phyloP scores from a whole-genome alignment of 2,797 vertebrate genomes.

The Limnodromus scolopaceus region DNA sequence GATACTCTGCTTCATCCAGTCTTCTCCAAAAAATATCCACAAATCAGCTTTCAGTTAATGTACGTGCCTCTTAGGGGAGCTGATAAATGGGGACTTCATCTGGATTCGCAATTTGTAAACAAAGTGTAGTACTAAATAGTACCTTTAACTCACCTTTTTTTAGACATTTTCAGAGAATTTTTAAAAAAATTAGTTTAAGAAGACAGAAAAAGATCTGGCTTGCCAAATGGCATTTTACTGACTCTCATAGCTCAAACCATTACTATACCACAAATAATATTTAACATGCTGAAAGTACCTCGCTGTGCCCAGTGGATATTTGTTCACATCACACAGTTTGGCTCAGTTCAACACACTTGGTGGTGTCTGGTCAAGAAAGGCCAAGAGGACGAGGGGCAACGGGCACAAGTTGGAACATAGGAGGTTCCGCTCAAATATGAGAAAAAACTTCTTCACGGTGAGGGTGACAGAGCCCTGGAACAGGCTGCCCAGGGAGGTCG shows the following conservation, averaged over 20 bases:
- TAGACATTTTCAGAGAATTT: not conserved
- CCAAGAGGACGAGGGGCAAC: too few relatives aligned
- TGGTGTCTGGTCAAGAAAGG: conserved; percentile 12
- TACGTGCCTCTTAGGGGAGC: not conserved
- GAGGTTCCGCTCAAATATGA: too few relatives aligned
- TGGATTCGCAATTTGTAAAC: conserved; percentile 27
- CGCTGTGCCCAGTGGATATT: not conserved
- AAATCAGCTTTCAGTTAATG: conserved; percentile 43
- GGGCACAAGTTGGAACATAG: too few relatives aligned
- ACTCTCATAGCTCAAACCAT: not conserved
- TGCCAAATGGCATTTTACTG: conserved; percentile 39
- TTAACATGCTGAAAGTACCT: not conserved
- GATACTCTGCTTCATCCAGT: not conserved
- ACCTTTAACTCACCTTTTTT: conserved; percentile 10
- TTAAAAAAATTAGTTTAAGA: not conserved
- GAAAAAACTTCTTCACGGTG: too few relatives aligned
- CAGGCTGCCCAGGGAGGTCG: too few relatives aligned
- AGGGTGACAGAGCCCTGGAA: too few relatives aligned
- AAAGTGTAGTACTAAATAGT: not conserved
- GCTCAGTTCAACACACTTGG: conserved; percentile 6
- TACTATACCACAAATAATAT: conserved; percentile 29
- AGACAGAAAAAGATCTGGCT: not conserved
- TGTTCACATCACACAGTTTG: conserved; percentile 18
- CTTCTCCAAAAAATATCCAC: conserved; percentile 39
- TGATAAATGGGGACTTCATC: not conserved